phyloP scores from a whole-genome alignment of 2,113 vertebrate species.

The Rhea americana region DNA sequence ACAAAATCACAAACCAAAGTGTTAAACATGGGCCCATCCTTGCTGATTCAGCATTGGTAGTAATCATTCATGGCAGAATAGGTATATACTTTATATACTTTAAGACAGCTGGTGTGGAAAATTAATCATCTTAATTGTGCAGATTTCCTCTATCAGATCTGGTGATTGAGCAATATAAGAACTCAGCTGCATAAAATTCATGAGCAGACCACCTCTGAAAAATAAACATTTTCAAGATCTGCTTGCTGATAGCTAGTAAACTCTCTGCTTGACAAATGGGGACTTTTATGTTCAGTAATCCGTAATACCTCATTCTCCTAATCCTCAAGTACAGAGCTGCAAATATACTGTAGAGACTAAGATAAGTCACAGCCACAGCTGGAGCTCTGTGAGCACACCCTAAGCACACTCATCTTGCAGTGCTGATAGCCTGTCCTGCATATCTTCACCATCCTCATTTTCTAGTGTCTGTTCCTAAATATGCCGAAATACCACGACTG shows the following conservation, averaged over 20 bases:
- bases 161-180: slow-evolving; percentile 25
- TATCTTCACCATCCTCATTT: neutral
- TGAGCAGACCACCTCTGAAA: slow-evolving; percentile 12
- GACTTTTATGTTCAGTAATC: neutral
- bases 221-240: neutral
- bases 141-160: slow-evolving; percentile 59
- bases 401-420: neutral
- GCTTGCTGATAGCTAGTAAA: neutral
- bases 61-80: slow-evolving; percentile 57
- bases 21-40: slow-evolving; percentile 67
- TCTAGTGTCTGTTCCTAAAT: neutral
- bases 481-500: neutral
- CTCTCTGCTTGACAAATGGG: neutral
- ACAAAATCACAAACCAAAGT: slow-evolving; percentile 66
- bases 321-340: neutral
- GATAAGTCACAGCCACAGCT: neutral
- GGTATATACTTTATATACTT: slow-evolving; percentile 65
- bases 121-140: slow-evolving; percentile 68
- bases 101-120: slow-evolving; percentile 51
- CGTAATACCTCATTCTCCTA: neutral
- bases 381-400: neutral
- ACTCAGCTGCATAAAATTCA: slow-evolving; percentile 49
- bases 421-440: rapidly evolving
- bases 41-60: slow-evolving; percentile 69
- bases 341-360: neutral